Evolutionary conservation across 2,888 invertebrate species (phyloP).

Genomic region (Patella depressa): DNA sequence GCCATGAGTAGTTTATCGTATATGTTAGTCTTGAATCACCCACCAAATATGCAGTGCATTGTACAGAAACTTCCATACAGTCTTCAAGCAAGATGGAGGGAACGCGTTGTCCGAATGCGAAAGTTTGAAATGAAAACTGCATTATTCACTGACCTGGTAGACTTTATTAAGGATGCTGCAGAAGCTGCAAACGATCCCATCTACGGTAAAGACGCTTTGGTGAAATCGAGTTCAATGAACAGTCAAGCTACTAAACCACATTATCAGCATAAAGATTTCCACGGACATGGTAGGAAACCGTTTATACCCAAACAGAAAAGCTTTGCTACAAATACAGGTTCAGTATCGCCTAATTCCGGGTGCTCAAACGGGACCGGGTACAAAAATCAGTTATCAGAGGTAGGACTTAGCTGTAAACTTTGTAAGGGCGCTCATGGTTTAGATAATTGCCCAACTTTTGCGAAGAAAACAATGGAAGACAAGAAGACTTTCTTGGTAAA

Average conservation of each 20-base stretch:
- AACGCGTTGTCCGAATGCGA: neutral
- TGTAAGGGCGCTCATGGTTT: conserved; percentile 3
- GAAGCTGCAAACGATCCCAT: neutral
- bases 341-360: too few relatives aligned
- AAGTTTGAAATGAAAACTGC: neutral
- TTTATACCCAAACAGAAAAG: too few relatives aligned
- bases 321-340: too few relatives aligned
- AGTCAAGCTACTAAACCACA: too few relatives aligned
- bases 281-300: too few relatives aligned
- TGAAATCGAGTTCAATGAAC: too few relatives aligned
- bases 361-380: too few relatives aligned
- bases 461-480: neutral
- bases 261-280: too few relatives aligned
- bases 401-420: neutral
- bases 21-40: neutral
- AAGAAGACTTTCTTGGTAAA: neutral
- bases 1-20: neutral
- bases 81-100: neutral
- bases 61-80: neutral
- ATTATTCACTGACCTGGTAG: neutral
- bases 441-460: conserved; percentile 1
- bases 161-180: neutral
- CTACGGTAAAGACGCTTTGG: neutral
- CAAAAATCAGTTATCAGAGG: too few relatives aligned
- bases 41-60: conserved; percentile 16